Percentiles rank a stretch among this genome's conserved stretches.
These are phyloP conservation scores for Paracyprichromis sp. DNA, from an alignment of 2,113 vertebrate species.

Conservation along the genomic window DNA sequence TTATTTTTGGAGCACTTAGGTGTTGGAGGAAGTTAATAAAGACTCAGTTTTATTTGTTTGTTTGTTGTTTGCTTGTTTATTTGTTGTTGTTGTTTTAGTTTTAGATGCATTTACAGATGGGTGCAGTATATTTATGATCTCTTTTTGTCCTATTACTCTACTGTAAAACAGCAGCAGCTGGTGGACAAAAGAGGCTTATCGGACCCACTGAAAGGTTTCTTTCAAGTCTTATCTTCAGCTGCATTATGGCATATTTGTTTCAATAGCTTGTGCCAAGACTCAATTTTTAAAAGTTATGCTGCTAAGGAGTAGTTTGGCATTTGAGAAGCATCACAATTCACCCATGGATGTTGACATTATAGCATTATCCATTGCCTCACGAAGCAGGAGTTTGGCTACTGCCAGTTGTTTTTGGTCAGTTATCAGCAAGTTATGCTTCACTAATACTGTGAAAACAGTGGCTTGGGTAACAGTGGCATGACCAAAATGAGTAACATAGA, in stretches of 20 bases:
- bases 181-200: neutral
- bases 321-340: neutral
- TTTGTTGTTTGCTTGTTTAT: neutral
- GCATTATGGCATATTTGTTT: neutral
- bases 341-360: neutral
- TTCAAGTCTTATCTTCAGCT: neutral
- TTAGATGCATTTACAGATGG: neutral
- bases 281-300: neutral
- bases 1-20: constrained; percentile 24
- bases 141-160: neutral
- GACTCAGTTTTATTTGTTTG: neutral
- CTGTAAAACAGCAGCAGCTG: neutral
- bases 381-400: neutral
- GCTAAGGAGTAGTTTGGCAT: neutral
- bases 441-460: neutral
- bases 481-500: neutral
- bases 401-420: neutral
- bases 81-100: neutral
- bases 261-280: neutral
- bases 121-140: neutral
- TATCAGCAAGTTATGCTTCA: neutral
- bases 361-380: neutral
- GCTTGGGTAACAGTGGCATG: neutral
- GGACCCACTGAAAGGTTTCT: neutral
- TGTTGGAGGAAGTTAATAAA: neutral